Conservation (phyloP, 2,888 invertebrate genomes). For the Candidula unifasciata region DNA sequence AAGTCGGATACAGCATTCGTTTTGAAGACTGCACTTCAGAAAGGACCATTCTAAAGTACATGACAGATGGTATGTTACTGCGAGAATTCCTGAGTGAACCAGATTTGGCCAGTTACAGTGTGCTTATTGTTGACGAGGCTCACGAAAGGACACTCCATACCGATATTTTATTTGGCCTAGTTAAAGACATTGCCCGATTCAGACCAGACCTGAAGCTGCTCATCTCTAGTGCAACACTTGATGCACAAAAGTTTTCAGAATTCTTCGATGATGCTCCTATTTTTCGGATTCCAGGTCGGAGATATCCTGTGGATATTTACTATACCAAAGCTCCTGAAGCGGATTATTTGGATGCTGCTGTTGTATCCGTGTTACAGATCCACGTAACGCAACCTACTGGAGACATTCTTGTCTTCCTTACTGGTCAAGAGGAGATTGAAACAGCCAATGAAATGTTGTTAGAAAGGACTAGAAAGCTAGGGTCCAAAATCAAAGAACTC, state of each 20-base stretch:
- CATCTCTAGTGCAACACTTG: conserved; percentile 98
- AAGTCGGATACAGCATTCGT: conserved; percentile 88
- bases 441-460: conserved; percentile 79
- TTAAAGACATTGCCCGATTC: conserved; percentile 92
- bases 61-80: conserved; percentile 99
- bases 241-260: conserved; percentile 97
- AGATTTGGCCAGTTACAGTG: conserved; percentile 95
- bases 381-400: conserved; percentile 97
- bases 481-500: conserved; percentile 94
- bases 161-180: conserved; percentile 97
- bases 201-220: conserved; percentile 95
- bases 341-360: conserved; percentile 98
- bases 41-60: conserved; percentile 96
- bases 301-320: conserved; percentile 98
- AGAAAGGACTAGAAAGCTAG: conserved; percentile 93
- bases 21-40: conserved; percentile 99
- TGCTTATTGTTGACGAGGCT: conserved; percentile 99
- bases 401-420: conserved; percentile 96
- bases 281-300: conserved; percentile 96
- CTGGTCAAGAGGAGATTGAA: conserved; percentile 84
- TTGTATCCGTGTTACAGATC: conserved; percentile 97
- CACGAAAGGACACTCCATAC: conserved; percentile 99
- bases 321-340: conserved; percentile 99
- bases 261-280: conserved; percentile 99
- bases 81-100: conserved; percentile 98